Conservation (phyloP, 2,888 invertebrate species). For the Nymphalis c-album region DNA sequence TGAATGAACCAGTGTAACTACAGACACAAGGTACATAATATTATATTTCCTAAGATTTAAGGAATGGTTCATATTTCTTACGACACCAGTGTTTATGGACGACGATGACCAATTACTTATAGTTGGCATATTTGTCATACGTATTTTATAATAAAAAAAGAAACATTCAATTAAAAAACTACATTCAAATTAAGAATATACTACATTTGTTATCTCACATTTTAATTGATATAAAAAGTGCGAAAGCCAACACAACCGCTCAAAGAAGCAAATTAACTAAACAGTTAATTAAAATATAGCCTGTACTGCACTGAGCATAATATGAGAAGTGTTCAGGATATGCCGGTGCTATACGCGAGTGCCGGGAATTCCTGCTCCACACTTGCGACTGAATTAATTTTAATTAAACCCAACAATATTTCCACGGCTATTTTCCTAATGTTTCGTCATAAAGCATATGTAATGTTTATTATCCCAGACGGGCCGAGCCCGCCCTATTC, state of each 20-base stretch:
- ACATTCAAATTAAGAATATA: no score
- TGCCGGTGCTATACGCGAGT: slow-evolving; percentile 4
- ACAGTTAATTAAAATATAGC: slow-evolving; percentile 9
- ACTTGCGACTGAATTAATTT: slow-evolving; percentile 28
- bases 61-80: no score
- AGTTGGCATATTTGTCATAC: no score
- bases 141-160: no score
- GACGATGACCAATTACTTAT: no score
- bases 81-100: no score
- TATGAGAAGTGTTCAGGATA: slow-evolving; percentile 14
- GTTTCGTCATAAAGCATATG: slow-evolving; percentile 16
- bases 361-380: slow-evolving; percentile 28
- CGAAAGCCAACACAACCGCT: not conserved
- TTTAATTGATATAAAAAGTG: no score
- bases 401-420: slow-evolving; percentile 33
- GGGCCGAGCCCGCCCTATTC: slow-evolving; percentile 7
- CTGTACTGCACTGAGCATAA: slow-evolving; percentile 1
- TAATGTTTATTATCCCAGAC: slow-evolving; percentile 23
- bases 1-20: no score
- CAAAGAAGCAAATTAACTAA: not conserved
- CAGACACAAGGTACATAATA: no score
- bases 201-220: no score
- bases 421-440: slow-evolving; percentile 28
- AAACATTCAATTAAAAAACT: no score
- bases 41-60: no score